Evolutionary conservation across 2,888 invertebrate species (phyloP).

Genomic region (Colostygia pectinataria): DNA sequence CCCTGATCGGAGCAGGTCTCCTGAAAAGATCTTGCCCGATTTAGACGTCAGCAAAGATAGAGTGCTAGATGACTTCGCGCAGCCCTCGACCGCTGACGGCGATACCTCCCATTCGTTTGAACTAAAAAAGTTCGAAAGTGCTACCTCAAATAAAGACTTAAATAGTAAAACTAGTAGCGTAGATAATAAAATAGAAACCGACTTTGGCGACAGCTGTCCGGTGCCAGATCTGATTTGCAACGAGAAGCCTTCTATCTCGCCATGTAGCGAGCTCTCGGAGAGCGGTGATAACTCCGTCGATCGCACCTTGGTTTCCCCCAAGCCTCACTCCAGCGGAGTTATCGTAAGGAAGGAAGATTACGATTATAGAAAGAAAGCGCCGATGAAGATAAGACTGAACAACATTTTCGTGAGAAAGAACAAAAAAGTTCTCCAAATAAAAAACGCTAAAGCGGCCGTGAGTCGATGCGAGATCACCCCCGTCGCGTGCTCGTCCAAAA

Average conservation of each 20-base stretch:
- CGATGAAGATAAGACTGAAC: constrained; percentile 63
- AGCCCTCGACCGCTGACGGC: constrained; percentile 52
- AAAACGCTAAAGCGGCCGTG: constrained; percentile 56
- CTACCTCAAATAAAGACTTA: constrained; percentile 58
- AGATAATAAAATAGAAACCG: constrained; percentile 66
- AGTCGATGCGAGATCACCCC: constrained; percentile 44
- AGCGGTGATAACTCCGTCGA: constrained; percentile 71
- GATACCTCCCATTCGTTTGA: constrained; percentile 69
- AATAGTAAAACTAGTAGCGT: constrained; percentile 49
- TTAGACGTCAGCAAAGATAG: constrained; percentile 67
- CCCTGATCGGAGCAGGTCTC: constrained; percentile 46
- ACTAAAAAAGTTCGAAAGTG: constrained; percentile 72
- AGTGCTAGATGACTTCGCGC: constrained; percentile 48
- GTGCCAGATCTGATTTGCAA: constrained; percentile 79
- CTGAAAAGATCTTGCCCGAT: constrained; percentile 72
- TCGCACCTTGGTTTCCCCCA: constrained; percentile 52
- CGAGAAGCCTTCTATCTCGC: constrained; percentile 78
- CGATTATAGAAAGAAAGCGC: constrained; percentile 46
- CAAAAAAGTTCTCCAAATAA: constrained; percentile 74
- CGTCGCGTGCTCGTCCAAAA: constrained; percentile 56
- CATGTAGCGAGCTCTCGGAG: constrained; percentile 77
- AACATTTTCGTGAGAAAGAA: constrained; percentile 74
- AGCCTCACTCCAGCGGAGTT: constrained; percentile 41
- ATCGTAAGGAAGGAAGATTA: constrained; percentile 29
- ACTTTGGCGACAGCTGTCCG: constrained; percentile 72